A percentile compares a stretch with the other conserved stretches of the same genome.
Conservation (phyloP, 30 jellyfish, hydroid and myxozoan genomes). For the Catostylus mosaicus region DNA sequence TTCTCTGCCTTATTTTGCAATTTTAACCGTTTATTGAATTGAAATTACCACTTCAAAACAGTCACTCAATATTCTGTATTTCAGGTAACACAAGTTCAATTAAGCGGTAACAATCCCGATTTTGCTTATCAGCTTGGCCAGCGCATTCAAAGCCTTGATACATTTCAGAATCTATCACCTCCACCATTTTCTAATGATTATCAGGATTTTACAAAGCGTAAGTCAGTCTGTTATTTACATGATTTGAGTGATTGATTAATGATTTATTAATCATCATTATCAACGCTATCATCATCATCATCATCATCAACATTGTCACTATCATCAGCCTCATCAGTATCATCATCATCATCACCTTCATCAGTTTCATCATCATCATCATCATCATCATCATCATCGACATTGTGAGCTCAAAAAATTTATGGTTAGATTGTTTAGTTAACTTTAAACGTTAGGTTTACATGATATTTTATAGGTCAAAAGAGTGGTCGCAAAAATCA, state of each 20-base stretch:
- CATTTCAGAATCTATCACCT: slow-evolving; percentile 43
- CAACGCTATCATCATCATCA: too few relatives aligned
- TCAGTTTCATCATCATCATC: too few relatives aligned
- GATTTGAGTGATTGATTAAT: background rate
- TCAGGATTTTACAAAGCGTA: slow-evolving; percentile 18
- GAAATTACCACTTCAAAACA: background rate
- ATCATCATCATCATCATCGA: too few relatives aligned
- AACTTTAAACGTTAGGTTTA: background rate
- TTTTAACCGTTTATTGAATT: background rate
- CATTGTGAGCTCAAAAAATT: too few relatives aligned
- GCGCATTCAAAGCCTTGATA: slow-evolving; percentile 50
- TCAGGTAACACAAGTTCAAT: slow-evolving; percentile 64
- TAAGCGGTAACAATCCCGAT: slow-evolving; percentile 60
- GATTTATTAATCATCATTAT: too few relatives aligned
- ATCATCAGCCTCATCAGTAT: too few relatives aligned
- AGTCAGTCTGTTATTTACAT: background rate
- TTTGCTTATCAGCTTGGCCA: slow-evolving; percentile 57
- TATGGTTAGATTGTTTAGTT: too few relatives aligned
- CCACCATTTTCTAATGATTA: slow-evolving; percentile 44
- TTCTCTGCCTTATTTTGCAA: too few relatives aligned
- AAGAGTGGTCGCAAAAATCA: slow-evolving; percentile 47
- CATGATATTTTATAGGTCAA: background rate
- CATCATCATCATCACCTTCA: too few relatives aligned
- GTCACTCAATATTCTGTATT: background rate
- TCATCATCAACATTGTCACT: too few relatives aligned